Evolutionary conservation across 2,113 vertebrate species (phyloP), one percentile per base, ranked within the genome.

Genomic region (Acrocephalus arundinaceus): DNA sequence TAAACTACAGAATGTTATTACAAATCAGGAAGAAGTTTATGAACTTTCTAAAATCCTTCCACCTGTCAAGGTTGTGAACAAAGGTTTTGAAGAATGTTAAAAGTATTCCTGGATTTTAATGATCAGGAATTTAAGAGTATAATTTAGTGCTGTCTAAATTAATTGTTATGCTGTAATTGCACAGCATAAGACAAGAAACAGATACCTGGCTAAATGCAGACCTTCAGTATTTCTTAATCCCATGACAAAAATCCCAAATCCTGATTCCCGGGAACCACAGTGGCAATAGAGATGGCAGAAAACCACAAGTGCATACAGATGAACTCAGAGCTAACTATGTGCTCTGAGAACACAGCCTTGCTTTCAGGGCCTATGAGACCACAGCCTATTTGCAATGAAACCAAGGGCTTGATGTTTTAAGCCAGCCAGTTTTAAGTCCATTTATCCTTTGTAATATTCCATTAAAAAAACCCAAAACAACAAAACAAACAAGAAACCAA

Each of bases 31-130:
- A 89, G 78, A 94, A 90, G 89, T 89, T 96, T 85, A 92, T 70
- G 61, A 95, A 96, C 80, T 84, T 93, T 46, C 45, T 93, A 78
- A 94, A 94, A 72, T 87, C 87, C 93, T 96, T 87, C 55, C 88
- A 93, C 80, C 67, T 90, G 20, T 72, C 72, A 85, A 22, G 22
- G 46, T 23, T 95, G 63, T 57, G 43, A 91, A 92, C 54, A 77
- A 85, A 94, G 94, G 58, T 67, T 48, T 24, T 72, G 72, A 52
- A 82, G 33, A 58, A 51, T 72, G 45, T 30, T 83, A 68, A 90
- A 96, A 91, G 17, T 83, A 41, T 51, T 90, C 62, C 78, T 94
- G 68, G 85, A 96, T 93, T 92, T 90, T 92, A 88, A 83, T 59
- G 30, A 95, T 43, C 41, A 87, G 20, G 43, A 90, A 96, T 57